Percentiles rank a stretch among this genome's conserved stretches.
phyloP scores from a whole-genome alignment of 2,888 invertebrate genomes.

The Chaetogeoica ovagalla region DNA sequence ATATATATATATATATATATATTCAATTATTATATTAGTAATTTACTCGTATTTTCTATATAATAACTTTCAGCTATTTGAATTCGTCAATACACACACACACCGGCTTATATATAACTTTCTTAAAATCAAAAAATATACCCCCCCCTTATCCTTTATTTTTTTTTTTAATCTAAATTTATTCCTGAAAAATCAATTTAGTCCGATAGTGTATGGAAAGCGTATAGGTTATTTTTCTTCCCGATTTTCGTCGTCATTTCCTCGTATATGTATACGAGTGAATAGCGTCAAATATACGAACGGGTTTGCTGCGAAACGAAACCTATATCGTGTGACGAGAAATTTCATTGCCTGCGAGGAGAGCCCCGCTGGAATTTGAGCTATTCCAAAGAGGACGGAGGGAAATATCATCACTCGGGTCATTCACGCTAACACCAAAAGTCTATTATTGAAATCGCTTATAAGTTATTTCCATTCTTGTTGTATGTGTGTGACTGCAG shows the following conservation, averaged over 20 bases:
- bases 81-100: too few species aligned
- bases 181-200: slow-evolving; percentile 12
- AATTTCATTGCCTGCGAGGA: slow-evolving; percentile 15
- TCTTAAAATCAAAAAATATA: too few species aligned
- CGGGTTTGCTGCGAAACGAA: slow-evolving; percentile 20
- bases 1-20: too few species aligned
- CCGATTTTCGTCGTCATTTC: background rate
- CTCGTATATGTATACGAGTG: too few species aligned
- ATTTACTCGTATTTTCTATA: too few species aligned
- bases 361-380: slow-evolving; percentile 21
- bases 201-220: background rate
- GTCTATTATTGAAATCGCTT: slow-evolving; percentile 48
- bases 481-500: background rate
- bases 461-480: slow-evolving; percentile 16
- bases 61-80: too few species aligned
- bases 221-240: background rate
- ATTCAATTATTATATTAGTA: too few species aligned
- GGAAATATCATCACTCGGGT: slow-evolving; percentile 10
- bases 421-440: slow-evolving; percentile 14
- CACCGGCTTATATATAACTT: too few species aligned
- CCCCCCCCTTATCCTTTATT: too few species aligned
- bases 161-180: slow-evolving; percentile 10
- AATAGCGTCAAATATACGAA: background rate
- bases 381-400: background rate
- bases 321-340: slow-evolving; percentile 14